A percentile compares a stretch with the other conserved stretches of the same genome.
Conservation (phyloP, 2,797 vertebrate species). For the Gymnocypris eckloni region DNA sequence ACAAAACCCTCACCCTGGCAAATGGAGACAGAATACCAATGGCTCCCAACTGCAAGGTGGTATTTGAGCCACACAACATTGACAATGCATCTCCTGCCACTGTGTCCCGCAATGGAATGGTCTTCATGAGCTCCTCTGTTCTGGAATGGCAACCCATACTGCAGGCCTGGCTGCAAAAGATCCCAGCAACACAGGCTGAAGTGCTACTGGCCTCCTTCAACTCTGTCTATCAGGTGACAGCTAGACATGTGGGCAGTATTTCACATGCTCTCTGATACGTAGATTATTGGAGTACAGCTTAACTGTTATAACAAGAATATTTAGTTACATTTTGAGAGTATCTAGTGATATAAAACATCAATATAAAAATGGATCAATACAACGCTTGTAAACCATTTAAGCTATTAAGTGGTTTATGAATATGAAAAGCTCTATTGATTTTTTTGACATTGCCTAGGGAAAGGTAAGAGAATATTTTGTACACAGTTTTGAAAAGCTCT, state of each 20-base stretch:
- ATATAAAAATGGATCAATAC: constrained; percentile 19
- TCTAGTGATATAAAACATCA: not conserved
- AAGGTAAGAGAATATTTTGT: constrained; percentile 31
- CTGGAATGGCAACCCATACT: constrained; percentile 80
- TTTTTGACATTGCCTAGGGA: constrained; percentile 14
- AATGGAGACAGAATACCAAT: constrained; percentile 83
- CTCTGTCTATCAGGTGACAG: constrained; percentile 80
- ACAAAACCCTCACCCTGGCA: constrained; percentile 81
- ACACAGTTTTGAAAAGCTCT: not conserved
- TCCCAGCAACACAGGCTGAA: constrained; percentile 72
- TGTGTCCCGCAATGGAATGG: constrained; percentile 83
- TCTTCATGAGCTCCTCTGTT: constrained; percentile 84
- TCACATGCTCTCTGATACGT: not conserved
- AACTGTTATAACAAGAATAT: not conserved
- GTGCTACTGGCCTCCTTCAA: constrained; percentile 77
- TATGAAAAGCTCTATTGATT: constrained; percentile 41
- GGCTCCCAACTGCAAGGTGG: constrained; percentile 81
- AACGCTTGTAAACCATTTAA: not conserved
- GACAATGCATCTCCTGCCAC: constrained; percentile 85
- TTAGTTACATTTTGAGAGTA: not conserved
- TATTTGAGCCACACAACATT: constrained; percentile 84
- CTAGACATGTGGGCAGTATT: not conserved
- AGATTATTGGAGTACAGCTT: not conserved
- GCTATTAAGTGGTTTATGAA: constrained; percentile 8
- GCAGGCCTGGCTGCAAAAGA: constrained; percentile 78